Conservation (phyloP, 2,888 invertebrate genomes). For the Pyralis farinalis region DNA sequence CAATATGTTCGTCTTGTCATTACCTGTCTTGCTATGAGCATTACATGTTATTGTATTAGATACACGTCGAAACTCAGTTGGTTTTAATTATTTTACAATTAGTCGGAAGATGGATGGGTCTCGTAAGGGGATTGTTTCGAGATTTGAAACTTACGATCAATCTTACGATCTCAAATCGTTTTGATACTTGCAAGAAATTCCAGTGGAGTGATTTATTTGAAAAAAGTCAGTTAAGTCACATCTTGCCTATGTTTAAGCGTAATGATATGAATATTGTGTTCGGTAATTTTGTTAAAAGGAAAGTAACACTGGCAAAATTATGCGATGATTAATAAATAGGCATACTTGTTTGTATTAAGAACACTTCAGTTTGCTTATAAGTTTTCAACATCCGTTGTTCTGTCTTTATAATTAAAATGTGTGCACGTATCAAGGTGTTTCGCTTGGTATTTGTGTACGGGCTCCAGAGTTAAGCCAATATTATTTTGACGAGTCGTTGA, state of each 20-base stretch:
- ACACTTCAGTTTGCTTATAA: conserved; percentile 21
- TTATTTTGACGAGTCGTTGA: conserved; percentile 80
- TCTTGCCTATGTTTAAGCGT: no score
- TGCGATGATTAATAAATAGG: conserved; percentile 3
- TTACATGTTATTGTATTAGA: conserved; percentile 31
- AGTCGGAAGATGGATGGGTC: conserved; percentile 50
- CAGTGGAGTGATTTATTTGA: not conserved
- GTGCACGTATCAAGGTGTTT: conserved; percentile 63
- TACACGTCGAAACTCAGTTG: conserved; percentile 40
- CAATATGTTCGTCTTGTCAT: conserved; percentile 18
- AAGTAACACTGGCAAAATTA: conserved; percentile 1
- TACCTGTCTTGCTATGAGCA: conserved; percentile 21
- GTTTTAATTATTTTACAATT: conserved; percentile 61
- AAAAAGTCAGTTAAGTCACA: not conserved
- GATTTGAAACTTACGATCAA: conserved; percentile 38
- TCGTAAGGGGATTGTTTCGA: conserved; percentile 36
- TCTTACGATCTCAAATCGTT: conserved; percentile 20
- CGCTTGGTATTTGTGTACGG: conserved; percentile 53
- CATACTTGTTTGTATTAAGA: conserved; percentile 8
- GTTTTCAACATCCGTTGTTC: conserved; percentile 35
- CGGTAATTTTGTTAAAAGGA: not conserved
- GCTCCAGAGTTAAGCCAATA: conserved; percentile 69
- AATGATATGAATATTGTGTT: no score
- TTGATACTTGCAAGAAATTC: conserved; percentile 17
- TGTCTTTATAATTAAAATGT: conserved; percentile 56